Percentiles rank a stretch among this genome's conserved stretches.
Conservation (phyloP, 1,140 invertebrate species). For the Chionoecetes opilio region DNA sequence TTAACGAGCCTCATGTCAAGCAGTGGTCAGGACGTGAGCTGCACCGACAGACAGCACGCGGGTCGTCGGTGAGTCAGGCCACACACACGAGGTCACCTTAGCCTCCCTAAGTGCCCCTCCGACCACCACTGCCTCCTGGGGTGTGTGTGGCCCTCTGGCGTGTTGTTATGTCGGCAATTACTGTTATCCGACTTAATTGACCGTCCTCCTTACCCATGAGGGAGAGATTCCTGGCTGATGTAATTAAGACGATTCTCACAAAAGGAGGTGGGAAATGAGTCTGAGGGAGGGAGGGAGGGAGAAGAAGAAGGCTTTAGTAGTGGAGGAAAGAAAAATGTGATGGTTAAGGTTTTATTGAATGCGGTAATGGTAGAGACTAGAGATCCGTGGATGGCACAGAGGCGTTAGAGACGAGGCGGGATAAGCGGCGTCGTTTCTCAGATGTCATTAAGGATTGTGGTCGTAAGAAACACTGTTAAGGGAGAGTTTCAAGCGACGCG, state of each 20-base stretch:
- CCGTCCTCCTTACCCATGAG: neutral
- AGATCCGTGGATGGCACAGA: neutral
- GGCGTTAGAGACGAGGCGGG: neutral
- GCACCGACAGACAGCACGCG: neutral
- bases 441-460: conserved; percentile 9
- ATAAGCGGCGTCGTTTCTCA: neutral
- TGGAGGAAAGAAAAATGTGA: neutral
- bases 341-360: too few relatives aligned
- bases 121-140: neutral
- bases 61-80: neutral
- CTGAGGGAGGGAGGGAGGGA: neutral
- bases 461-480: neutral
- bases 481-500: neutral
- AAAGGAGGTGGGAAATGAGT: conserved; percentile 13
- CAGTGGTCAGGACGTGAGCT: neutral
- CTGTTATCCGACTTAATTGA: conserved; percentile 19
- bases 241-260: conserved; percentile 45
- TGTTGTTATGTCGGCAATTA: conserved; percentile 29
- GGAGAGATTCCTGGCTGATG: conserved; percentile 33
- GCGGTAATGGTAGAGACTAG: neutral
- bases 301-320: neutral
- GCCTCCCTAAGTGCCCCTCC: conserved; percentile 42
- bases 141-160: neutral
- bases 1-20: neutral
- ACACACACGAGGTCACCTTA: neutral